Evolutionary conservation across 2,888 invertebrate genomes (phyloP).

Genomic region (Leuctra nigra): DNA sequence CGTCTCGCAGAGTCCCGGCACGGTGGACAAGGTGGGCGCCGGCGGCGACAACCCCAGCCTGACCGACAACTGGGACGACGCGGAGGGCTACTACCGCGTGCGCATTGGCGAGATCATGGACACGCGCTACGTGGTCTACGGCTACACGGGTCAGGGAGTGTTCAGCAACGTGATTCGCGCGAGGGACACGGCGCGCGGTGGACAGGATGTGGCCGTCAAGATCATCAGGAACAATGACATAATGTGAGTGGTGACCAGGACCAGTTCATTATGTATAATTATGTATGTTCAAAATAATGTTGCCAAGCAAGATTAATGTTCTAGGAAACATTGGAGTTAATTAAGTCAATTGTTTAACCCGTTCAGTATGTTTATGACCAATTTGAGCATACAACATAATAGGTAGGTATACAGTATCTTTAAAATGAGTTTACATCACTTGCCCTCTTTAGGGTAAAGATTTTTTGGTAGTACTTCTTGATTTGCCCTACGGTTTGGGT

Average conservation of each 20-base stretch:
- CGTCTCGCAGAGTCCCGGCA: constrained; percentile 56
- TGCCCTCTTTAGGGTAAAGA: too few relatives aligned
- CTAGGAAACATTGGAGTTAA: too few relatives aligned
- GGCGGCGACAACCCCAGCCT: constrained; percentile 76
- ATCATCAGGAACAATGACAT: constrained; percentile 99
- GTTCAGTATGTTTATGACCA: too few relatives aligned
- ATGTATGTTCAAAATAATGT: too few relatives aligned
- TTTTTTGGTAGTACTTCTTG: too few relatives aligned
- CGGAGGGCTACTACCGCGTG: constrained; percentile 97
- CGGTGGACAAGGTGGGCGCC: constrained; percentile 41
- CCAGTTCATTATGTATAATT: too few relatives aligned
- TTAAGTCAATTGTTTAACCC: too few relatives aligned
- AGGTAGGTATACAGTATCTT: too few relatives aligned
- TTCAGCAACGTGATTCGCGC: constrained; percentile 97
- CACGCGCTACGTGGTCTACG: constrained; percentile 88
- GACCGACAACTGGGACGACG: constrained; percentile 99
- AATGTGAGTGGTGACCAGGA: constrained; percentile 78
- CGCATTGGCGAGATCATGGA: constrained; percentile 92
- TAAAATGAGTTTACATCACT: too few relatives aligned
- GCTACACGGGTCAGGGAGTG: constrained; percentile 97
- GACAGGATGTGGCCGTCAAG: constrained; percentile 92
- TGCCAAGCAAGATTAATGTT: too few relatives aligned
- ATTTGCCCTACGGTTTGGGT: too few relatives aligned
- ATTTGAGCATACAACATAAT: too few relatives aligned
- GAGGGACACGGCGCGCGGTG: constrained; percentile 79